phyloP scores from a whole-genome alignment of 2,888 invertebrate genomes.

The Pterobdella sp. region DNA sequence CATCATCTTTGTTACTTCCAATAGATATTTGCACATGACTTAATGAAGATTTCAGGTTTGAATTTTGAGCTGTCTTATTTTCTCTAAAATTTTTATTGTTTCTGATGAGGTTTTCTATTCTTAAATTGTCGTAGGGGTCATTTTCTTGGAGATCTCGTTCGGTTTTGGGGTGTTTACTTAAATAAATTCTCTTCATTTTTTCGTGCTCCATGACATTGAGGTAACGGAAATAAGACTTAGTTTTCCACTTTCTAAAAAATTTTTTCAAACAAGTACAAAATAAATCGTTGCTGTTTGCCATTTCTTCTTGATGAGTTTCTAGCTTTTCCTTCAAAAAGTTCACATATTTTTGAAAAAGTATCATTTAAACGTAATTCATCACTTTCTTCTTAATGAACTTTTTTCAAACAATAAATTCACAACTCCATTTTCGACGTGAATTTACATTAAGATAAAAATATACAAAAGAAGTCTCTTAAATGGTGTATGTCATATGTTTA shows the following conservation, averaged over 20 bases:
- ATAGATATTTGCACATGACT: no score
- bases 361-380: no score
- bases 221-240: not conserved
- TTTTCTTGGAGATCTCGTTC: not conserved
- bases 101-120: no score
- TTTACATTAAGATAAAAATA: no score
- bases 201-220: not conserved
- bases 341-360: not conserved
- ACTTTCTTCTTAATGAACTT: no score
- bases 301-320: not conserved
- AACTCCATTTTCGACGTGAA: no score
- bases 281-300: not conserved
- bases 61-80: not conserved
- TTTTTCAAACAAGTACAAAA: not conserved
- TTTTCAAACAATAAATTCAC: no score
- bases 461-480: no score
- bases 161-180: not conserved
- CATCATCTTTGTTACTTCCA: no score
- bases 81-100: not conserved
- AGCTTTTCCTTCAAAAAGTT: not conserved
- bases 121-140: conserved; percentile 10
- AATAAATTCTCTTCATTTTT: not conserved
- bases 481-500: no score
- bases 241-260: not conserved
- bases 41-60: not conserved